Evolutionary conservation across 2,113 vertebrate species (phyloP).

Genomic region (Ia io): DNA sequence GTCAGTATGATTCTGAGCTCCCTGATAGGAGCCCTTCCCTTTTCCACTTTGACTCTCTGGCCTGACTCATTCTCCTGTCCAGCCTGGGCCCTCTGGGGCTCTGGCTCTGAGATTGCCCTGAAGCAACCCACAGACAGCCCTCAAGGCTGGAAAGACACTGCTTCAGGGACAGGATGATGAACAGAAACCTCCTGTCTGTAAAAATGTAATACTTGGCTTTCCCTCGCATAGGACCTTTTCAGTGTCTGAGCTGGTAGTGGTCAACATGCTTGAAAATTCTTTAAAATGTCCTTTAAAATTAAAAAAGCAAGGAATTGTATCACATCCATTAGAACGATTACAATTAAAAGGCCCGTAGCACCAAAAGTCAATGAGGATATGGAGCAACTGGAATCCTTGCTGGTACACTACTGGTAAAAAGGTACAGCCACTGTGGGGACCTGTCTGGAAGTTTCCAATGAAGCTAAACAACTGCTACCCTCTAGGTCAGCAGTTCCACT

Average conservation of each 20-base stretch:
- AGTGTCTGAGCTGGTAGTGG: neutral
- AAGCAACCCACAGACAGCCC: neutral
- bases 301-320: neutral
- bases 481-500: neutral
- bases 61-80: neutral
- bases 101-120: neutral
- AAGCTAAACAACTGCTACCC: neutral
- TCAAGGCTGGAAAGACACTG: neutral
- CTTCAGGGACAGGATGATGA: neutral
- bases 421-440: neutral
- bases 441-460: neutral
- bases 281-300: neutral
- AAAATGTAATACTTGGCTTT: neutral
- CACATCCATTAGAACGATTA: neutral
- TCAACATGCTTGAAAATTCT: slow-evolving; percentile 1
- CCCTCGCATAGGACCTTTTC: neutral
- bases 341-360: neutral
- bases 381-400: neutral
- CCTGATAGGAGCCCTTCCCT: neutral
- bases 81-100: neutral
- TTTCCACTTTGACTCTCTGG: neutral
- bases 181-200: neutral
- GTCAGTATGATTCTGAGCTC: neutral
- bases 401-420: neutral
- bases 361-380: neutral